Evolutionary conservation across 1,140 invertebrate species (phyloP), one percentile per base, ranked within the genome.

Genomic region (Brachionus manjavacas): DNA sequence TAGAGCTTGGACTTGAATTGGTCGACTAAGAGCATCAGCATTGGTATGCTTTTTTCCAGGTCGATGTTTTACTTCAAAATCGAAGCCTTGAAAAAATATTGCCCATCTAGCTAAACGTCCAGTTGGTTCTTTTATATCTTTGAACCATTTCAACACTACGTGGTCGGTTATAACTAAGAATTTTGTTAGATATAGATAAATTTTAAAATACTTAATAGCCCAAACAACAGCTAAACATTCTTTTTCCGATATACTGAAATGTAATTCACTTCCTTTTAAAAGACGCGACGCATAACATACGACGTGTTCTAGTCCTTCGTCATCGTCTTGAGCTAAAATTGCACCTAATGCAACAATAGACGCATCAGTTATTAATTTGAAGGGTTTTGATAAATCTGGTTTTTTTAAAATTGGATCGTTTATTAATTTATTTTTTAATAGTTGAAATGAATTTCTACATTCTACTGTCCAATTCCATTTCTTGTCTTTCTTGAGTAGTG

Each of bases 121-220:
- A n/a, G 84, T 85, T 9, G 87, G 85, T 25, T 84, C 72, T n/a
- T 55, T 76, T 76, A 8, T 43, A 46, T 64, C 14, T 31, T 55
- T 80, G 3, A 7, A 92, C 89, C 89, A 92, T 49, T 86, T 85
- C 4, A 92, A 85, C 0, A 90, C 89, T 85, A 87, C 86, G 85
- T 92, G 90, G 85, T 92, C 91, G 1, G 90, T 92, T 11, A 89
- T 79, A 89, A 83, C n/a, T n/a, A n/a, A n/a, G n/a, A n/a, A n/a
- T n/a, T n/a, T n/a, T n/a, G n/a, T n/a, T n/a, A n/a, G n/a, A n/a
- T 89, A 89, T 3, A 92, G 85, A 86, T 91, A 92, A 25, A 88
- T 85, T 85, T 88, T 74, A 84, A 91, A 91, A 46, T 91, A 87
- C 52, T 89, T 84, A 4, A 91, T 86, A 0, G 87, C 88, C 88